Conservation (phyloP, 2,113 vertebrate genomes). For the Nerophis ophidion region DNA sequence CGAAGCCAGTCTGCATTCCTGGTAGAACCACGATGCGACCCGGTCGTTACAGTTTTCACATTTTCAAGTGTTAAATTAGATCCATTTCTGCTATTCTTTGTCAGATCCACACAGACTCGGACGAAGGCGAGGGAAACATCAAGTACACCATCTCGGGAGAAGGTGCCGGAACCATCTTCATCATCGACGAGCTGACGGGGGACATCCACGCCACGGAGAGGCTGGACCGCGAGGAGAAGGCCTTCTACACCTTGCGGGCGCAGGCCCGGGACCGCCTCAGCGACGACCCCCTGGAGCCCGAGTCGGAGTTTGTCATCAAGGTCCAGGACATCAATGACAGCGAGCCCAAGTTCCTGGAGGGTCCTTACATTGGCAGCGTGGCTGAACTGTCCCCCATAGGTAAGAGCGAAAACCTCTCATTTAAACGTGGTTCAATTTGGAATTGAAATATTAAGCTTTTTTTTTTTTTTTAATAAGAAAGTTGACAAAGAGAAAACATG, state of each 20-base stretch:
- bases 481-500: too few species aligned
- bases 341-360: slow-evolving; percentile 94
- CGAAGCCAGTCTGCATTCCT: too few species aligned
- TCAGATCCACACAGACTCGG: slow-evolving; percentile 97
- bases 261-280: slow-evolving; percentile 85
- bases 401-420: slow-evolving; percentile 57
- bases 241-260: slow-evolving; percentile 90
- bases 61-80: neutral
- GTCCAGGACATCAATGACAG: slow-evolving; percentile 99
- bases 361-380: slow-evolving; percentile 93
- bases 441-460: too few species aligned
- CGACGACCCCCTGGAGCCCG: slow-evolving; percentile 84
- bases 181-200: slow-evolving; percentile 92
- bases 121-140: slow-evolving; percentile 93
- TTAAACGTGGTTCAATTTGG: too few species aligned
- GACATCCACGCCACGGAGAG: slow-evolving; percentile 96
- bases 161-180: slow-evolving; percentile 91
- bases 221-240: slow-evolving; percentile 91
- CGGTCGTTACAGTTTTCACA: too few species aligned
- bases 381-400: slow-evolving; percentile 90
- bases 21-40: too few species aligned
- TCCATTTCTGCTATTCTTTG: slow-evolving; percentile 4
- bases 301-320: slow-evolving; percentile 98
- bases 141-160: slow-evolving; percentile 98
- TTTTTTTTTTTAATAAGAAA: too few species aligned